Conservation (phyloP, 1,140 invertebrate genomes). For the Lordiphosa clarofinis region DNA sequence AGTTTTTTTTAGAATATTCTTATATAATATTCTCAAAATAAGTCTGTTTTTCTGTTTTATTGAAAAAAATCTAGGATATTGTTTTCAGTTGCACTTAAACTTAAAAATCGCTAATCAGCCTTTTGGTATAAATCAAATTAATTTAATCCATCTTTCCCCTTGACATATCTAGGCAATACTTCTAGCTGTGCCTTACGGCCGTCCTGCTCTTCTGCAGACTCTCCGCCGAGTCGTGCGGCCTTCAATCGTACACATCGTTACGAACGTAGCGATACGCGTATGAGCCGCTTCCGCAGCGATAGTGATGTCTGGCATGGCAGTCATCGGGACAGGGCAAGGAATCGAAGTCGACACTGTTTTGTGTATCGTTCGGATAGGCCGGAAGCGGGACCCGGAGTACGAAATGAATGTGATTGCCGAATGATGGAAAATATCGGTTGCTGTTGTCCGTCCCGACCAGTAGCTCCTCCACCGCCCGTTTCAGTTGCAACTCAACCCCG, state of each 20-base stretch:
- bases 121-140: too few relatives aligned
- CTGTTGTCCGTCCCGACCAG: not conserved
- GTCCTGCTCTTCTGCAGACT: not conserved
- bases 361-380: slow-evolving; percentile 14
- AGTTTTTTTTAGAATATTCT: too few relatives aligned
- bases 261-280: not conserved
- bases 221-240: not conserved
- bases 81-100: too few relatives aligned
- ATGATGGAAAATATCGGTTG: not conserved
- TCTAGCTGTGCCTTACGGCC: not conserved
- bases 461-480: too few relatives aligned
- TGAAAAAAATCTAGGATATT: too few relatives aligned
- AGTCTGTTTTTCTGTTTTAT: too few relatives aligned
- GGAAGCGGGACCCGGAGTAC: too few relatives aligned
- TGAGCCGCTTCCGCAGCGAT: not conserved
- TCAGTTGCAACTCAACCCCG: too few relatives aligned
- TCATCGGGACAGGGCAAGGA: not conserved
- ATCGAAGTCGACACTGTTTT: slow-evolving; percentile 22
- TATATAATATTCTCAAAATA: too few relatives aligned
- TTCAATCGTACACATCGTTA: not conserved
- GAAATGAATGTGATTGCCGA: too few relatives aligned
- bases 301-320: not conserved
- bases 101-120: too few relatives aligned
- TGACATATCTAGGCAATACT: slow-evolving; percentile 2
- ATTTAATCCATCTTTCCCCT: too few relatives aligned